Base-by-base conservation (phyloP, 2,888 invertebrate species). In the Drosophila meridiana region DNA sequence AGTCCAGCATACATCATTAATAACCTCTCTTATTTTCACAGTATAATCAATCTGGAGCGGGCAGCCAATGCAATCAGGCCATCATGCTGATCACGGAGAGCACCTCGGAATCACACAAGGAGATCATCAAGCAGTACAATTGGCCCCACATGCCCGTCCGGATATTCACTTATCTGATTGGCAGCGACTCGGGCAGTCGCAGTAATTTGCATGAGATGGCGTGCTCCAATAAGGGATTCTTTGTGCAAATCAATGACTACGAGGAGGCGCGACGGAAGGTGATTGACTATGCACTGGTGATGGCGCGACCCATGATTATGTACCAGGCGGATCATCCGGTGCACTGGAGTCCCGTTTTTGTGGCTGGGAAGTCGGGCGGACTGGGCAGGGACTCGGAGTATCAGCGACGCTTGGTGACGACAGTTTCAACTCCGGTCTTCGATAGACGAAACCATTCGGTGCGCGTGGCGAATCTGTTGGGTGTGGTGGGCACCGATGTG, bases 11-110 rank as follows among this genome's bases (percentile, higher is more conserved):
- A 40, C 14, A n/a, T 2, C 40, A n/a, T 7, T 6, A n/a, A 11
- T 42, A 42, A 42, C 6, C 42, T 6, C 3, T 30, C 6, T 20
- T 30, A 9, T 9, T 3, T 42, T 30, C 32, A 2, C 91, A 97
- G 95, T 97, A 97, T 89, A 97, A 97, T 91, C 95, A 96, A 80
- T 96, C 97, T 0, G 96, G 96, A 0, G 96, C 96, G 87, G 98
- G 98, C 5, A 97, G 97, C 87, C 97, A 98, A 91, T 99, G 99
- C 92, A 99, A 99, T 94, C 99, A 99, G 93, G 99, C 99, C 3
- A 99, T 99, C 63, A 98, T 99, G 96, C 94, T 99, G 63, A 96
- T 99, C 73, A 99, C 99, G 0, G 98, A 98, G 82, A 99, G 98
- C 30, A 97, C 98, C 13, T 96, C 98, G 3, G 94, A 94, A 48